Base-by-base conservation (phyloP, 2,797 vertebrate genomes). In the Cygnus olor region DNA sequence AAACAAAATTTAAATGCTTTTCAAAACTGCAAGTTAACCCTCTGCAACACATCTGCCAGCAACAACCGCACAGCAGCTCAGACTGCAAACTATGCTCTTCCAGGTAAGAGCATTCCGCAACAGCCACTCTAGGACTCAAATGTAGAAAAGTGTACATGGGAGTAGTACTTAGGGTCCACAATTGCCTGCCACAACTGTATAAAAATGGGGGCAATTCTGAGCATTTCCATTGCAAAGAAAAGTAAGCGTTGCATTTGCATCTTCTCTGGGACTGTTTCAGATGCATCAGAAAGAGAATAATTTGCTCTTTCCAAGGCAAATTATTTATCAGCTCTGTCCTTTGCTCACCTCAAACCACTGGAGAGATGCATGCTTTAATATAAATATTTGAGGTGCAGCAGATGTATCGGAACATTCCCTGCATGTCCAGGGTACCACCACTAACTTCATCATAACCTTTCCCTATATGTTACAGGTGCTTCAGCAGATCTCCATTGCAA, bases 121-220 rank as follows among this genome's bases (percentile, higher is more conserved):
- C 69, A 24, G 44, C 87, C 60, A 13, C 34, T 30, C 57, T 3
- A 15, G 9, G 42, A 13, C 3, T 5, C 49, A 21, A 2, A 14
- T 1, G 19, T 2, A 13, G 56, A 30, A 18, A 51, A 24, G 30
- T 1, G 2, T 32, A 14, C 0, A 7, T 2, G 42, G 57, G 68
- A 57, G 51, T 21, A 76, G 38, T n/a, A 27, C 19, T 71, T 4
- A 9, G 34, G 78, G 44, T 18, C 45, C 24, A 3, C 19, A 9
- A 22, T 3, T 3, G 1, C 16, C 69, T 56, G 25, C 68, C 12
- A 10, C n/a, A 13, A 5, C 53, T 14, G 60, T 65, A 19, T 19
- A 21, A n/a, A 38, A 1, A 17, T 0, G 0, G 36, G 32, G 61
- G 22, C 16, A 13, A 22, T 3, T 18, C 30, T 3, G 54, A 79